Evolutionary conservation across 2,113 vertebrate species (phyloP).

Genomic region (Lepisosteus oculatus): DNA sequence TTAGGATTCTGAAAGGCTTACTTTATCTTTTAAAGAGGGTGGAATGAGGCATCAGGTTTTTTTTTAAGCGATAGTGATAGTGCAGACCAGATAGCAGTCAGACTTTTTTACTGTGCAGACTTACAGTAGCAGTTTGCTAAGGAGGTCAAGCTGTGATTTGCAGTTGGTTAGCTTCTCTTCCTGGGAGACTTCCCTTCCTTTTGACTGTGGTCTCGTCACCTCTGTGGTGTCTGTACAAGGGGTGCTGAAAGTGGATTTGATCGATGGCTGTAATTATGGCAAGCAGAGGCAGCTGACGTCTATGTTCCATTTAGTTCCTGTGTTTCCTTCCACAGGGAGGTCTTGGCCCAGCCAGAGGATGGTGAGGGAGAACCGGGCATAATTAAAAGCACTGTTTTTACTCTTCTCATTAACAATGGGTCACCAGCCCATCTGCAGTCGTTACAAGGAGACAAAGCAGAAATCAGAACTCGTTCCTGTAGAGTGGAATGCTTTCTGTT

Average conservation of each 20-base stretch:
- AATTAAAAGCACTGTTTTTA: slow-evolving; percentile 5
- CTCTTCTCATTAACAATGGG: slow-evolving; percentile 9
- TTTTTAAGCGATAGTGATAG: too few relatives aligned
- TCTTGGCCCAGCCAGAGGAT: not conserved
- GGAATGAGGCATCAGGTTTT: too few relatives aligned
- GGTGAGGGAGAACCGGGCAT: not conserved
- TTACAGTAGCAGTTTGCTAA: too few relatives aligned
- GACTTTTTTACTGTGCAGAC: too few relatives aligned
- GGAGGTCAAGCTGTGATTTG: too few relatives aligned
- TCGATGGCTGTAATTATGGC: not conserved
- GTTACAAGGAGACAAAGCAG: not conserved
- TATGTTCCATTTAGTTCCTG: not conserved
- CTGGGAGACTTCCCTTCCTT: too few relatives aligned
- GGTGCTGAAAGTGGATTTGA: not conserved
- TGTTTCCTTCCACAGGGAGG: not conserved
- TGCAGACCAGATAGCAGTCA: too few relatives aligned
- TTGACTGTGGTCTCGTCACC: too few relatives aligned
- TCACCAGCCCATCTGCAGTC: not conserved
- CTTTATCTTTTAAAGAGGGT: too few relatives aligned
- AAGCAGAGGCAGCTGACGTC: not conserved
- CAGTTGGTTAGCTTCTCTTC: too few relatives aligned
- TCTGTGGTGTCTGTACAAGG: not conserved
- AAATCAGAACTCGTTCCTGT: not conserved
- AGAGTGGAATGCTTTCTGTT: too few relatives aligned
- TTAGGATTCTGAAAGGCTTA: too few relatives aligned